These are phyloP conservation scores for Potamarius usumacintae DNA, from an alignment of 2,113 vertebrate species.

Conservation along the genomic window DNA sequence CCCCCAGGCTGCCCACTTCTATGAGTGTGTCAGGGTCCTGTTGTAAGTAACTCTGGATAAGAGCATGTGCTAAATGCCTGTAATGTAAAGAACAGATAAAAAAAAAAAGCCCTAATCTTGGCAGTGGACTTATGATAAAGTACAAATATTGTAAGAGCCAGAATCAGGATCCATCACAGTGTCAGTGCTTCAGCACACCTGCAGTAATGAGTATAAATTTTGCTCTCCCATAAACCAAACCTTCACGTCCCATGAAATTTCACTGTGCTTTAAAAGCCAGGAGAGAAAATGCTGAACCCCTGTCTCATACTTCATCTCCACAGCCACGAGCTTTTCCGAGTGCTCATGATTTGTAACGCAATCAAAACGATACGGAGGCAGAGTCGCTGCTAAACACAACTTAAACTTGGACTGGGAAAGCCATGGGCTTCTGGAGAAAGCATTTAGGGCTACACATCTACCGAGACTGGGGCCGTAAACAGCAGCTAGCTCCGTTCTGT, in stretches of 20 bases:
- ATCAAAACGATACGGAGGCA: neutral
- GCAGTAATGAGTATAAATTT: neutral
- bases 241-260: neutral
- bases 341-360: neutral
- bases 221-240: neutral
- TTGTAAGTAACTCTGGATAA: no score
- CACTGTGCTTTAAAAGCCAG: neutral
- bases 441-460: neutral
- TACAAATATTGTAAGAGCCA: neutral
- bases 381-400: neutral
- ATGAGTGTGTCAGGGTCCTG: no score
- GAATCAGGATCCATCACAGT: neutral
- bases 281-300: neutral
- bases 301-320: constrained; percentile 4
- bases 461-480: constrained; percentile 10
- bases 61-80: no score
- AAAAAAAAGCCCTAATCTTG: neutral
- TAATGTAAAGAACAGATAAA: neutral
- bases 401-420: neutral
- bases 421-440: neutral
- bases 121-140: neutral
- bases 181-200: neutral
- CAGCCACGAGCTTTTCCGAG: neutral
- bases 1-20: no score
- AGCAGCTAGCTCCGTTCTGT: neutral